Evolutionary conservation across 2,888 invertebrate species (phyloP).

Genomic region (Spicauda simplicius): DNA sequence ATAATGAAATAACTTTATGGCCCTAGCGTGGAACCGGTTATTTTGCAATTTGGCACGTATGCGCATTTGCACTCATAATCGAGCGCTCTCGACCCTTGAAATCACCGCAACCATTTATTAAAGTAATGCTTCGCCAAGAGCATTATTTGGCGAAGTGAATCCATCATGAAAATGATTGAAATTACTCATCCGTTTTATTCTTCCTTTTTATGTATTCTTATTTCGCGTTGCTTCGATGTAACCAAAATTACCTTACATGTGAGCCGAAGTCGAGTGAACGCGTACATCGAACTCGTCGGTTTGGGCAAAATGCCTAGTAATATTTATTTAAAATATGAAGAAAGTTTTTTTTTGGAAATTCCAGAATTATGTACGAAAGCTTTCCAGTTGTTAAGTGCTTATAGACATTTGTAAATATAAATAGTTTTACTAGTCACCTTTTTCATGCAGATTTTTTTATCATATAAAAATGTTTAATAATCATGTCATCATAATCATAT

Average conservation of each 20-base stretch:
- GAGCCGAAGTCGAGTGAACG: neutral
- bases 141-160: conserved; percentile 68
- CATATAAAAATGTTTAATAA: no score
- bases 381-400: conserved; percentile 1
- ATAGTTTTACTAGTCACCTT: no score
- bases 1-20: conserved; percentile 60
- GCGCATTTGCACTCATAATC: conserved; percentile 59
- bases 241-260: conserved; percentile 51
- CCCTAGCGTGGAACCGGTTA: conserved; percentile 63
- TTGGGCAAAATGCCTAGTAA: conserved; percentile 32
- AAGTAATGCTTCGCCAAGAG: conserved; percentile 62
- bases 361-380: neutral
- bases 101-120: conserved; percentile 69
- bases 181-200: conserved; percentile 55
- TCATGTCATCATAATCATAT: no score
- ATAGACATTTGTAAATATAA: neutral
- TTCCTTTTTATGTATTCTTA: conserved; percentile 43
- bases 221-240: conserved; percentile 48
- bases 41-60: conserved; percentile 70
- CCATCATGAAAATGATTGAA: conserved; percentile 71
- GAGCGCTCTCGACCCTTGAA: conserved; percentile 53
- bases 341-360: conserved; percentile 14
- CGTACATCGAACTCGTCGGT: conserved; percentile 17
- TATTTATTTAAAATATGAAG: conserved; percentile 4
- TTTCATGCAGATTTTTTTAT: no score